Evolutionary conservation across 1,140 invertebrate species (phyloP).

Genomic region (Heliconius hewitsoni): DNA sequence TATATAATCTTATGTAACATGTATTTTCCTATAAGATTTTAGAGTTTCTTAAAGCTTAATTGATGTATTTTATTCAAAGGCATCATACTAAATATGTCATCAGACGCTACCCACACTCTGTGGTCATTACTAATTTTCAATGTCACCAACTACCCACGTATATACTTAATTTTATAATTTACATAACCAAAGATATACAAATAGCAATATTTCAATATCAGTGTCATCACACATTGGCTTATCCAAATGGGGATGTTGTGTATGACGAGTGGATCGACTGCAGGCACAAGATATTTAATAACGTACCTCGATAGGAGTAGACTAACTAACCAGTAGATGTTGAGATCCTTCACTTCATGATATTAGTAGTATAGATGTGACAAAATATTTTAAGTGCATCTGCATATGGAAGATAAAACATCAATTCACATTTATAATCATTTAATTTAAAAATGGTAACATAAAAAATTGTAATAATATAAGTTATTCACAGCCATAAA

Average conservation of each 20-base stretch:
- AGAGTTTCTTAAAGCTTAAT: not conserved
- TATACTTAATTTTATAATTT: slow-evolving; percentile 9
- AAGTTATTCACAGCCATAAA: not conserved
- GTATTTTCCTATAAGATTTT: not conserved
- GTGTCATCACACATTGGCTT: too few relatives aligned
- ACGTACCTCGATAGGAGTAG: too few relatives aligned
- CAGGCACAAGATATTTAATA: too few relatives aligned
- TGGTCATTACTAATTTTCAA: not conserved
- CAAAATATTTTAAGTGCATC: too few relatives aligned
- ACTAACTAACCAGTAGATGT: too few relatives aligned
- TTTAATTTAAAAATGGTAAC: not conserved
- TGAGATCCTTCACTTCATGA: too few relatives aligned
- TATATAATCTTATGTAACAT: too few relatives aligned
- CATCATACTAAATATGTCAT: not conserved
- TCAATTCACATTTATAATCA: not conserved
- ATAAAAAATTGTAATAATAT: not conserved
- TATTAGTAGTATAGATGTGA: too few relatives aligned
- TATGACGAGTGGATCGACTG: too few relatives aligned
- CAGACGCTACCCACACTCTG: not conserved
- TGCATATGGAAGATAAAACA: not conserved
- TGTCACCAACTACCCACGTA: slow-evolving; percentile 1
- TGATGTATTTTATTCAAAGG: not conserved
- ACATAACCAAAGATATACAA: slow-evolving; percentile 10
- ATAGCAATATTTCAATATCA: slow-evolving; percentile 3
- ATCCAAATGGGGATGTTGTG: too few relatives aligned